phyloP scores from a whole-genome alignment of 2,113 vertebrate species.

The mouse (Mus musculus) region DNA sequence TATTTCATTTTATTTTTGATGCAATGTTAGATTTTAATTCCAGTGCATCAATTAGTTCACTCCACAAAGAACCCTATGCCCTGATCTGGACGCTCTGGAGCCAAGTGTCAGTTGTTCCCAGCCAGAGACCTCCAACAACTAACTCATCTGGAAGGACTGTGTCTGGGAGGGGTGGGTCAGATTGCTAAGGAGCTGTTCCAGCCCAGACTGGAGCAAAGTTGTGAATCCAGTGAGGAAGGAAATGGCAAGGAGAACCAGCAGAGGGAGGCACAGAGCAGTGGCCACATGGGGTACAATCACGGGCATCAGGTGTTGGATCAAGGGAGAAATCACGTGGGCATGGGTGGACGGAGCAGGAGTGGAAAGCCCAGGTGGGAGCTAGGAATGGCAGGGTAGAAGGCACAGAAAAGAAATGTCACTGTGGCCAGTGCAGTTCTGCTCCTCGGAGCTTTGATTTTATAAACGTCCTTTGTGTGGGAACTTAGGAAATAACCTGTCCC shows the following conservation, averaged over 20 bases:
- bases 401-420: background rate
- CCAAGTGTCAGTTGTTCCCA: background rate
- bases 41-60: background rate
- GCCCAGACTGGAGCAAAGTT: background rate
- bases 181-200: background rate
- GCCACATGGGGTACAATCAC: background rate
- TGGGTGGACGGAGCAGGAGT: too few relatives aligned
- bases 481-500: background rate
- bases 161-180: too few relatives aligned
- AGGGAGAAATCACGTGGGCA: too few relatives aligned
- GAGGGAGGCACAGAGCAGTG: background rate
- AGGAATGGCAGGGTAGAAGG: background rate
- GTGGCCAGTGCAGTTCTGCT: background rate
- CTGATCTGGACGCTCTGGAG: too few relatives aligned
- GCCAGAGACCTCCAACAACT: background rate
- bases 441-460: background rate
- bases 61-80: background rate
- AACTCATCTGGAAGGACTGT: too few relatives aligned
- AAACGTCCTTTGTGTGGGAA: background rate
- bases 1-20: too few relatives aligned
- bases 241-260: background rate
- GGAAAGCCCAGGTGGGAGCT: fast-evolving
- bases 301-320: background rate
- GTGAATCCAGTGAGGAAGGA: background rate
- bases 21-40: background rate